Base-by-base conservation (phyloP, 2,113 vertebrate genomes). In the Aepyceros melampus region DNA sequence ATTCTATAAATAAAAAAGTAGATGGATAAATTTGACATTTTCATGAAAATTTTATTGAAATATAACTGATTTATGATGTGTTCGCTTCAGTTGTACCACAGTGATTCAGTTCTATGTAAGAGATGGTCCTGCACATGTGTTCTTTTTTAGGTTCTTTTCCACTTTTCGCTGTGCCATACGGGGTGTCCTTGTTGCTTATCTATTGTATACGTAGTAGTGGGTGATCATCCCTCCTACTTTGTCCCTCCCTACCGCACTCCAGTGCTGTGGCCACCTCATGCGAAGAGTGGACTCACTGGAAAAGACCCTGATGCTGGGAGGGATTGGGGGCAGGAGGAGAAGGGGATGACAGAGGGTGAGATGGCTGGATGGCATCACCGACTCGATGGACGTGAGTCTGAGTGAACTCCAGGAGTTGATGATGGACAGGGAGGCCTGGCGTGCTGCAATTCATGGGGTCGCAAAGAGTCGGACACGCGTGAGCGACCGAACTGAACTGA, bases 401-500 rank as follows among this genome's bases (percentile, higher is more conserved):
- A 27, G 56, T 58, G 23, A 58, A 27, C 56, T 27, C 56, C 0
- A 0, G 56, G 23, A 27, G 9, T 1, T 58, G 56, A 23, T 27
- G 23, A 58, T 58, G 23, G 23, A 58, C 23, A 27, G 56, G 56
- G 56, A 58, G 56, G 56, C 23, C 55, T 56, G 55, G 23, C 1
- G 4, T 58, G 56, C 23, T 58, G 23, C 0, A 0, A 58, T 58
- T 58, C 56, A 58, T 58, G 9, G 56, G 56, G 10, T 58, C 0
- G 1, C 23, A 58, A 27, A 58, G 23, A 58, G 23, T 12, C 0
- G 1, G 56, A 5, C 56, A 27, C 0, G 3, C 27, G 9, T 58
- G 56, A 27, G 23, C 0, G 1, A 58, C 56, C 27, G 23, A 5
- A 27, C 23, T 58, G 23, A 58, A 58, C 55, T 56, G 23, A 10